Percentiles rank a stretch among this genome's conserved stretches.
These are phyloP conservation scores for Apamea anceps DNA, from an alignment of 2,888 invertebrate genomes.

Conservation along the genomic window DNA sequence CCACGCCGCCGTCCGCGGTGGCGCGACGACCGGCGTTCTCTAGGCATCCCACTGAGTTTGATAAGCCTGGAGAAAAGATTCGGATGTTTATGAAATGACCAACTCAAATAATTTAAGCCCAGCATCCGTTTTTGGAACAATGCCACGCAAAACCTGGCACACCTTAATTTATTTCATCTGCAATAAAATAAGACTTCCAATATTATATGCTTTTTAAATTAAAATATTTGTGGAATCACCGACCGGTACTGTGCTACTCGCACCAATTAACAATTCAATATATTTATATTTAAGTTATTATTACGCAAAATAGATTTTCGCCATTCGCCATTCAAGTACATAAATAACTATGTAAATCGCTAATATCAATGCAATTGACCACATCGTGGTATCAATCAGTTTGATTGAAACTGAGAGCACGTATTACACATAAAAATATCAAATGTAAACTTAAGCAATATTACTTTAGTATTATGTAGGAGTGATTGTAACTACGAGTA, in stretches of 20 bases:
- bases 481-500: too few species aligned
- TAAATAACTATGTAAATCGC: not conserved
- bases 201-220: not conserved
- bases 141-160: not conserved
- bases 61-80: constrained; percentile 88
- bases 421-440: too few species aligned
- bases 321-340: not conserved
- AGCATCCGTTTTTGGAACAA: not conserved
- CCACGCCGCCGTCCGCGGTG: constrained; percentile 92
- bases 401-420: too few species aligned
- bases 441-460: too few species aligned
- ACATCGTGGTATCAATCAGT: not conserved
- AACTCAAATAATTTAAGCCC: not conserved
- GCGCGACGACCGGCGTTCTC: constrained; percentile 88
- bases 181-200: not conserved
- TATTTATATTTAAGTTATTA: not conserved
- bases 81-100: not conserved
- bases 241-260: not conserved
- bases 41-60: constrained; percentile 92
- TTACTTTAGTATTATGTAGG: too few species aligned
- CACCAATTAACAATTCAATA: not conserved
- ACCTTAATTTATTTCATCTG: not conserved
- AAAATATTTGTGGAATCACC: not conserved
- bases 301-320: not conserved
- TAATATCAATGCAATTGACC: not conserved